Conservation (phyloP, 1,140 invertebrate species). For the Ptiloglossa arizonensis region DNA sequence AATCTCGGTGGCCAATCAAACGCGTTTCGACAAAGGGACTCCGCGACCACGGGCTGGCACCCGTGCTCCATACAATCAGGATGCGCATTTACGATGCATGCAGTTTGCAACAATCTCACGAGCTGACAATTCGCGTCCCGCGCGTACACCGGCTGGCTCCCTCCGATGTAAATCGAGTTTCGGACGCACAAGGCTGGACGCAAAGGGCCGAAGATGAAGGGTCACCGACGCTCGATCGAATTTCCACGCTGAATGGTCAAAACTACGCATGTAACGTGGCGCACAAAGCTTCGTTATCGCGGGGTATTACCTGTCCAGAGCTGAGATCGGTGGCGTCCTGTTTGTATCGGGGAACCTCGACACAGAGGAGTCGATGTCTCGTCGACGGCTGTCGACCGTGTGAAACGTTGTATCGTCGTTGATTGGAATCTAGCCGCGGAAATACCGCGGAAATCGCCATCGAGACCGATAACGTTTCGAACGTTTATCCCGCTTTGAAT, state of each 20-base stretch:
- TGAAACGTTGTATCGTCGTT: neutral
- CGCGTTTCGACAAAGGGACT: constrained; percentile 53
- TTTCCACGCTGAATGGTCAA: constrained; percentile 59
- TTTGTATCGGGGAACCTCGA: constrained; percentile 18
- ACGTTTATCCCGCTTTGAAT: neutral
- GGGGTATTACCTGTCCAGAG: constrained; percentile 44
- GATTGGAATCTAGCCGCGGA: neutral
- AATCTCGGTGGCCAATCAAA: constrained; percentile 57
- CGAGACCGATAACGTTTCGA: neutral
- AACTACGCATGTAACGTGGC: constrained; percentile 41
- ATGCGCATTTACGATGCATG: constrained; percentile 54
- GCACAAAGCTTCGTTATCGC: constrained; percentile 63
- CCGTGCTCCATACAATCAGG: constrained; percentile 41
- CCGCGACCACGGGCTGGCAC: constrained; percentile 3
- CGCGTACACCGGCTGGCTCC: constrained; percentile 9
- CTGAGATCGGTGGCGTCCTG: constrained; percentile 46
- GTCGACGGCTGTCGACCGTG: constrained; percentile 1
- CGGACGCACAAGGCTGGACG: constrained; percentile 9
- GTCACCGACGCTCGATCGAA: constrained; percentile 52
- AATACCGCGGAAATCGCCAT: neutral
- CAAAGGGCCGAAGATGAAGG: constrained; percentile 32
- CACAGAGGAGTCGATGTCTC: constrained; percentile 12
- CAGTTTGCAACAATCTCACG: constrained; percentile 50
- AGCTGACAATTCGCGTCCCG: constrained; percentile 15
- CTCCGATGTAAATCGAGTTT: constrained; percentile 50